Percentiles rank a stretch among this genome's conserved stretches.
Conservation (phyloP, 2,113 vertebrate genomes). For the Anthoscopus minutus region DNA sequence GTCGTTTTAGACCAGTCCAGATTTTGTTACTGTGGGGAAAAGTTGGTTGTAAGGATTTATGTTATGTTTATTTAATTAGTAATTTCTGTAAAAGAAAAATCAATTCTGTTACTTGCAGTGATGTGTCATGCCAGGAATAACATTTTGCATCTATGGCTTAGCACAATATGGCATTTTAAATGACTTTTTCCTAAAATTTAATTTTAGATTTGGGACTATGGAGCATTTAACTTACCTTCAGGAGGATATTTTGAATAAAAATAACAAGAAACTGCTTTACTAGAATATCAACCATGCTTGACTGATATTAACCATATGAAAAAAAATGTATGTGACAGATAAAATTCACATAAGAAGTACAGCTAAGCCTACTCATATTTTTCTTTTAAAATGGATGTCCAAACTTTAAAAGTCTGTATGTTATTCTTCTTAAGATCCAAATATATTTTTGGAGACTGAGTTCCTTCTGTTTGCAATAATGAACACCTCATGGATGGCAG, state of each 20-base stretch:
- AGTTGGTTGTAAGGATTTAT: not conserved
- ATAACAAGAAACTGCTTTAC: constrained; percentile 51
- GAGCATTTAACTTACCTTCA: constrained; percentile 40
- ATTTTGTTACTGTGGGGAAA: not conserved
- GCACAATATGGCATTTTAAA: constrained; percentile 34
- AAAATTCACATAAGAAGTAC: constrained; percentile 34
- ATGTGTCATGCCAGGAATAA: constrained; percentile 29
- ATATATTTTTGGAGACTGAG: constrained; percentile 30
- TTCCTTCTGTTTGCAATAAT: constrained; percentile 35
- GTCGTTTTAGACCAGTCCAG: not conserved
- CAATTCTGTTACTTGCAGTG: constrained; percentile 28
- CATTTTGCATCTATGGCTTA: constrained; percentile 15
- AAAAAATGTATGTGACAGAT: constrained; percentile 17
- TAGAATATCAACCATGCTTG: constrained; percentile 53
- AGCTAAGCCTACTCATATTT: constrained; percentile 32
- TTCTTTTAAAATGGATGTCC: constrained; percentile 39
- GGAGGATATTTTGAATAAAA: constrained; percentile 64
- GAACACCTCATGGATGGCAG: constrained; percentile 10
- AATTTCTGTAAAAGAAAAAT: constrained; percentile 54
- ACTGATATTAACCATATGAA: constrained; percentile 51
- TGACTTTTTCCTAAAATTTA: constrained; percentile 39
- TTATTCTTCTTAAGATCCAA: constrained; percentile 43
- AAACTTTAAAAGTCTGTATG: not conserved
- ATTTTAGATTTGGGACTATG: constrained; percentile 43
- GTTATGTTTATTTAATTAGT: constrained; percentile 47